These are phyloP conservation scores for Pollimyrus isidori DNA, from an alignment of 2,113 vertebrate species.

Conservation along the genomic window DNA sequence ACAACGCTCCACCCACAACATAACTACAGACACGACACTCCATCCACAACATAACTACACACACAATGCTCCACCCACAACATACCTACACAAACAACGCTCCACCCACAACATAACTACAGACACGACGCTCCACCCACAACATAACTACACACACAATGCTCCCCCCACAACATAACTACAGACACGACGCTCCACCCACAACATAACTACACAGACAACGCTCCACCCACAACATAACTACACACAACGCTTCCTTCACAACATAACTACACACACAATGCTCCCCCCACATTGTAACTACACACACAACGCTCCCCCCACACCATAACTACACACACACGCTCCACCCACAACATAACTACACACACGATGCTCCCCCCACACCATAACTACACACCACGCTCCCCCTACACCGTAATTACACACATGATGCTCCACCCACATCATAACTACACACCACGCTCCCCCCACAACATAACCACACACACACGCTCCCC, in stretches of 20 bases:
- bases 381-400: neutral
- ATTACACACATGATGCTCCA: neutral
- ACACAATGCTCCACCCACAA: neutral
- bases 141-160: too few relatives aligned
- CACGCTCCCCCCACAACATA: neutral
- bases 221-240: neutral
- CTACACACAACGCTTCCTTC: neutral
- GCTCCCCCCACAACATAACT: neutral
- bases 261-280: neutral
- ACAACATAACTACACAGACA: neutral
- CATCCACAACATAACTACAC: neutral
- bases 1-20: too few relatives aligned
- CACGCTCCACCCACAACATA: neutral
- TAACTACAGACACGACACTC: neutral
- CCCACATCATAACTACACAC: neutral
- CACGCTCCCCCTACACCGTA: rapidly evolving
- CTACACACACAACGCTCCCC: neutral
- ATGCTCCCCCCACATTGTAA: neutral
- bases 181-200: neutral
- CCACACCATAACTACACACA: neutral
- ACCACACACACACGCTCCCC: neutral
- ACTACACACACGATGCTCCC: neutral
- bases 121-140: too few relatives aligned
- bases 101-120: too few relatives aligned
- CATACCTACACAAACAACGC: neutral